Conservation (phyloP, 2,888 invertebrate species). For the Onthophagus sagittarius region DNA sequence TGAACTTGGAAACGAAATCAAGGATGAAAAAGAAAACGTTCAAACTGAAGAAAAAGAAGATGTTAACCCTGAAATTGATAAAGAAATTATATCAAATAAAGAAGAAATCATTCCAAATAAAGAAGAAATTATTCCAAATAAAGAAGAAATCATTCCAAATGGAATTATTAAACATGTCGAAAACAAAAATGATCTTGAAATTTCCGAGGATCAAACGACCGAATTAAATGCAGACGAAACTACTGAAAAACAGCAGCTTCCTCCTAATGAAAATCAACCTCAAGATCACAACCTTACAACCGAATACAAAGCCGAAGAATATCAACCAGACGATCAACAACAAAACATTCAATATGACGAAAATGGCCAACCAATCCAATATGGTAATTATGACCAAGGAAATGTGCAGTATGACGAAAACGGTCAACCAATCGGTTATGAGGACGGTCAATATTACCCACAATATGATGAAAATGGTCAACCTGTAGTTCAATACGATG, state of each 20-base stretch:
- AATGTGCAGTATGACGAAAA: constrained; percentile 28
- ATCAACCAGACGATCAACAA: constrained; percentile 15
- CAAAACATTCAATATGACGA: constrained; percentile 24
- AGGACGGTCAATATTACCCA: constrained; percentile 26
- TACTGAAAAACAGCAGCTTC: background rate
- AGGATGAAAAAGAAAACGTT: background rate
- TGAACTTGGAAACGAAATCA: background rate
- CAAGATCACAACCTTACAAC: background rate
- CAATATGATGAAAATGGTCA: constrained; percentile 28
- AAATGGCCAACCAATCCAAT: constrained; percentile 23
- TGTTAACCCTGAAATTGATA: background rate
- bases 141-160: background rate
- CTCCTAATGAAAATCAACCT: background rate
- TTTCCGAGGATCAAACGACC: background rate
- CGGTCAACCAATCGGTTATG: constrained; percentile 29
- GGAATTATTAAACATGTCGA: background rate
- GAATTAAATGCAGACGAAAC: background rate
- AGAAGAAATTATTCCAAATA: background rate
- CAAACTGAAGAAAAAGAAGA: background rate
- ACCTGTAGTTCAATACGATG: constrained; percentile 28
- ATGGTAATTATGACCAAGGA: background rate
- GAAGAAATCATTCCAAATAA: background rate
- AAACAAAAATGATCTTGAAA: background rate
- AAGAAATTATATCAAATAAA: background rate
- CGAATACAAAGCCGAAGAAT: background rate